Evolutionary conservation across 2,113 vertebrate genomes (phyloP).

Genomic region (Orcinus orca): DNA sequence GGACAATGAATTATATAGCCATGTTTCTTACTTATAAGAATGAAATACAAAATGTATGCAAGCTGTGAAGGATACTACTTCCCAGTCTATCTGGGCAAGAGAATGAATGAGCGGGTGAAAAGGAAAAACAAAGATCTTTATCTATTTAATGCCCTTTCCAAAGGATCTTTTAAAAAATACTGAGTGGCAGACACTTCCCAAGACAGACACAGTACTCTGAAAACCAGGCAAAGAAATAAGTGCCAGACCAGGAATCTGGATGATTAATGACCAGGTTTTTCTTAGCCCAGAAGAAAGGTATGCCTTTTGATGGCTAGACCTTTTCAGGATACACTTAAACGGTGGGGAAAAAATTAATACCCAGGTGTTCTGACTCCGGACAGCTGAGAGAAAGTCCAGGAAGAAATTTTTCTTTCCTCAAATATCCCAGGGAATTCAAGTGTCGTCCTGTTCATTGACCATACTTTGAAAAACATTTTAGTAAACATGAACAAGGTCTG

Average conservation of each 20-base stretch:
- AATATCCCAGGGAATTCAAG: background rate
- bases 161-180: conserved; percentile 43
- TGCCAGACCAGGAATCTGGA: background rate
- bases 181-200: background rate
- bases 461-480: background rate
- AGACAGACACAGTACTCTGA: background rate
- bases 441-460: background rate
- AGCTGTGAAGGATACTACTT: background rate
- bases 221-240: background rate
- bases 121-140: conserved; percentile 31
- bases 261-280: conserved; percentile 16
- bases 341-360: conserved; percentile 4
- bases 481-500: background rate
- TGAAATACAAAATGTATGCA: conserved; percentile 34
- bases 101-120: background rate
- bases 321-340: background rate
- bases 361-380: background rate
- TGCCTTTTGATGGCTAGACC: background rate
- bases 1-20: conserved; percentile 30
- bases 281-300: conserved; percentile 11
- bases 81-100: background rate
- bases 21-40: conserved; percentile 38
- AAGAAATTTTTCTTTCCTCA: background rate
- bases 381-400: background rate
- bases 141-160: conserved; percentile 8